Base-by-base conservation (phyloP, 2,113 vertebrate species). In the Penelope pileata region DNA sequence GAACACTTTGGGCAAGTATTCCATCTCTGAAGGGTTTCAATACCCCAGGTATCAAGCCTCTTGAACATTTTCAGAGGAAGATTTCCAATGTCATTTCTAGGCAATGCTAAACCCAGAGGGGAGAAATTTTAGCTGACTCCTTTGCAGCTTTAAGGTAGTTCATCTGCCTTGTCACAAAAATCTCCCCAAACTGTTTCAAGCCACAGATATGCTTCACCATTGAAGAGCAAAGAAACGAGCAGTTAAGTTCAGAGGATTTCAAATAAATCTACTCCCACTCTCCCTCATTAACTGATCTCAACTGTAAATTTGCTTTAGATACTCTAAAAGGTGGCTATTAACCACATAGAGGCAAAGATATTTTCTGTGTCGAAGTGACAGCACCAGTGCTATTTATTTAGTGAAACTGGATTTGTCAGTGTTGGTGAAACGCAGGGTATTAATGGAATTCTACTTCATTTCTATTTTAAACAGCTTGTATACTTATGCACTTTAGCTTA, bases 251-350 rank as follows among this genome's bases (percentile, higher is more conserved):
- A 84, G 64, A 16, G 51, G 43, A 67, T 92, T 90, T 93, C 63
- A 95, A 91, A 92, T 88, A 93, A 91, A 86, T 48, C 51, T 86
- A 88, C 80, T 91, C 95, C 91, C 69, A 96, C 92, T 78, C 94
- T 83, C 68, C 45, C 60, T 92, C 80, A 92, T 92, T 92, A 92
- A 92, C 88, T 64, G 76, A 92, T 93, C 80, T 93, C 23, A 83
- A 88, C 75, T 86, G 68, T 78, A 88, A 90, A 96, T 95, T 78
- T 94, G 45, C 77, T 90, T 86, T 75, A 88, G 83, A 83, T 94
- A 76, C 38, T 90, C 80, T 90, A 96, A 89, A 93, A 93, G 73
- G 21, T 82, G 47, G 76, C 59, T 88, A 78, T 86, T 94, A 96
- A 59, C 68, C 75, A 54, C 42, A 88, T 0, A 73, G 30, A 90